These are phyloP conservation scores for Lepidostoma basale DNA, from an alignment of 1,140 invertebrate genomes.

Conservation along the genomic window DNA sequence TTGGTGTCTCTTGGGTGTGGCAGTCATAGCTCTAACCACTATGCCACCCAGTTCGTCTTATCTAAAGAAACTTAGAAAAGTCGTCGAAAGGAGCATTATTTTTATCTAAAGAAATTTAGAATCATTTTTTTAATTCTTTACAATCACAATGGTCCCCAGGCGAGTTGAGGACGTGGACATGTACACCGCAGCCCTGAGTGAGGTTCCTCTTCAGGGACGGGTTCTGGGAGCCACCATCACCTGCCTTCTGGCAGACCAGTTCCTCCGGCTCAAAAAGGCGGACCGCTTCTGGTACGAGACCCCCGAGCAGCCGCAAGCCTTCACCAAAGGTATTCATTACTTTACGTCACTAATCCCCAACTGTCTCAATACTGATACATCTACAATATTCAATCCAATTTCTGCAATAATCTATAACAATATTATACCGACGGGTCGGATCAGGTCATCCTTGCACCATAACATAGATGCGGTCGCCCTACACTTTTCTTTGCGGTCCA, in stretches of 20 bases:
- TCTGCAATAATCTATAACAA: neutral
- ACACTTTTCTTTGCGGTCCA: neutral
- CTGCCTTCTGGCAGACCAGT: constrained; percentile 88
- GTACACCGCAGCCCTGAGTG: constrained; percentile 84
- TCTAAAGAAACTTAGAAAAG: too few species aligned
- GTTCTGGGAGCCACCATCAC: constrained; percentile 84
- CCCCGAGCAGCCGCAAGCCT: constrained; percentile 67
- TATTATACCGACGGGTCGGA: neutral
- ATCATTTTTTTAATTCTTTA: neutral
- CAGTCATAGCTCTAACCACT: too few species aligned
- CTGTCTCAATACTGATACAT: neutral
- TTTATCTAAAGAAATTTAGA: too few species aligned
- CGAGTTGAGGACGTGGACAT: constrained; percentile 84
- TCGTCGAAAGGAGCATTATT: too few species aligned
- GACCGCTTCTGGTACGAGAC: constrained; percentile 91
- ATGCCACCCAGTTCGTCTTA: too few species aligned
- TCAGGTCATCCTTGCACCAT: neutral
- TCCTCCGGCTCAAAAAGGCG: constrained; percentile 76
- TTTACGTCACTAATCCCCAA: neutral
- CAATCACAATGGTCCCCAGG: constrained; percentile 55
- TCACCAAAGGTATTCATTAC: constrained; percentile 66
- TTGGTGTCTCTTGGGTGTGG: too few species aligned
- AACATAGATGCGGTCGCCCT: neutral
- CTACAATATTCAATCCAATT: neutral
- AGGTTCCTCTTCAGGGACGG: constrained; percentile 69